phyloP scores from a whole-genome alignment of 2,888 invertebrate genomes.

The Ischnura elegans region DNA sequence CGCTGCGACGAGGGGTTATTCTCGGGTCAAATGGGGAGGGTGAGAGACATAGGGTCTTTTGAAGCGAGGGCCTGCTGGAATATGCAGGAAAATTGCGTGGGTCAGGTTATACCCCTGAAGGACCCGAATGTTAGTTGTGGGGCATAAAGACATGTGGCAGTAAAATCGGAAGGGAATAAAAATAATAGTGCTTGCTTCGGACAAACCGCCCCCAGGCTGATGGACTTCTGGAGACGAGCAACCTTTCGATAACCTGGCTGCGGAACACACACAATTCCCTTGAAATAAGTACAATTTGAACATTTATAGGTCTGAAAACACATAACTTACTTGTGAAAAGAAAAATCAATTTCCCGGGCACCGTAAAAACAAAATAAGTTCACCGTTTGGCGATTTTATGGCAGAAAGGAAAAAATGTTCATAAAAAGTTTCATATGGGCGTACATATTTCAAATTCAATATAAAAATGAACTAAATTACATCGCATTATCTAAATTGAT shows the following conservation, averaged over 20 bases:
- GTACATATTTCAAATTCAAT: no score
- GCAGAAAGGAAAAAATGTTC: no score
- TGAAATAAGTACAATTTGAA: not conserved
- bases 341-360: not conserved
- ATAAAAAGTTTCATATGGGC: no score
- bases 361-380: not conserved
- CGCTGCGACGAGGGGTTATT: not conserved
- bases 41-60: not conserved
- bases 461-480: no score
- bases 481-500: no score
- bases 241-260: not conserved
- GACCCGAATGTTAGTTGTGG: not conserved
- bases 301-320: not conserved
- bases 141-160: not conserved
- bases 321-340: not conserved
- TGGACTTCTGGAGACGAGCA: not conserved
- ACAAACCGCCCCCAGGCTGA: not conserved
- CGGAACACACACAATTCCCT: not conserved
- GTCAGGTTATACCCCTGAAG: slow-evolving; percentile 32
- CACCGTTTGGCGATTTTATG: no score
- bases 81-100: slow-evolving; percentile 30
- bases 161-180: slow-evolving; percentile 26
- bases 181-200: not conserved
- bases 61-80: not conserved
- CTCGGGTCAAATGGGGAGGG: not conserved